A percentile compares a stretch with the other conserved stretches of the same genome.
Evolutionary conservation across 2,888 invertebrate species (phyloP).

Genomic region (Chouioia cunea): DNA sequence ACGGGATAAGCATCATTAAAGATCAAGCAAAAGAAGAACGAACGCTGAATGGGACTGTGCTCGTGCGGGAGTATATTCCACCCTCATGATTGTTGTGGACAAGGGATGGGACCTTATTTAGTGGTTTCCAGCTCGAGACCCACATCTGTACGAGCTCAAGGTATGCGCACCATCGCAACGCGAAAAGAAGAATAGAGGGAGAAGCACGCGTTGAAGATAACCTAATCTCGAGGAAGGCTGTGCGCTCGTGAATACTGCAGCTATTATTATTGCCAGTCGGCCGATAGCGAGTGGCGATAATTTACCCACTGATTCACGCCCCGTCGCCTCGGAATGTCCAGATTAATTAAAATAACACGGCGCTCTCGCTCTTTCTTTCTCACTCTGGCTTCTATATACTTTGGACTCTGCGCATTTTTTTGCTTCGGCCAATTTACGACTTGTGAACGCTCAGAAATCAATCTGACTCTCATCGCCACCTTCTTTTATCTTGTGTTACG

Average conservation of each 20-base stretch:
- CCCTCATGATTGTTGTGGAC: constrained; percentile 39
- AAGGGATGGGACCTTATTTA: constrained; percentile 35
- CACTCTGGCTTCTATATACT: constrained; percentile 47
- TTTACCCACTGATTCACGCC: constrained; percentile 62
- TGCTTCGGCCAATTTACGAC: constrained; percentile 31
- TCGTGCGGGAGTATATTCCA: constrained; percentile 27
- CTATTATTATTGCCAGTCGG: constrained; percentile 26
- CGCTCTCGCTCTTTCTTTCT: too few species aligned
- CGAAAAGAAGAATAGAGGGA: neutral
- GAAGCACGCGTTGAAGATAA: constrained; percentile 35
- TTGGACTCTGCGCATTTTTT: constrained; percentile 24
- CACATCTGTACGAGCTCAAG: constrained; percentile 28
- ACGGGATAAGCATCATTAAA: constrained; percentile 43
- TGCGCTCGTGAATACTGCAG: constrained; percentile 22
- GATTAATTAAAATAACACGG: constrained; percentile 56
- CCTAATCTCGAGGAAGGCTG: constrained; percentile 36
- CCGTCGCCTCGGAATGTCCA: constrained; percentile 53
- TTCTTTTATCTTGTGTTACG: neutral
- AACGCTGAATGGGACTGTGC: neutral
- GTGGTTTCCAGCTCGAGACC: constrained; percentile 18
- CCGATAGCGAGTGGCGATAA: constrained; percentile 62
- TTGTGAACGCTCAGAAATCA: constrained; percentile 31
- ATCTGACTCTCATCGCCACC: constrained; percentile 36
- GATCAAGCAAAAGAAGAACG: neutral
- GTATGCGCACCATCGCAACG: neutral